Evolutionary conservation across 2,888 invertebrate species (phyloP).

Genomic region (Chaitophorus viminalis): DNA sequence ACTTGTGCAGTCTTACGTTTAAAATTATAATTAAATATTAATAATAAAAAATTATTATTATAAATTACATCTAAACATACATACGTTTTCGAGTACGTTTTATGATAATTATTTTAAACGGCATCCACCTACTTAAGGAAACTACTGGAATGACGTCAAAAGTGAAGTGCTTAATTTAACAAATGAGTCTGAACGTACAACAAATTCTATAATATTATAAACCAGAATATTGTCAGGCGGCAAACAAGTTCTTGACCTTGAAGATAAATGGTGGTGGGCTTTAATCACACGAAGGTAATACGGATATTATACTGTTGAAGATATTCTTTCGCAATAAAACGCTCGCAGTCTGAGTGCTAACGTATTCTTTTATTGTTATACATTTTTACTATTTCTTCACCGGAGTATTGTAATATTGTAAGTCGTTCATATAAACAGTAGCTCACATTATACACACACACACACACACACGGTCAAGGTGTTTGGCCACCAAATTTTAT

Average conservation of each 20-base stretch:
- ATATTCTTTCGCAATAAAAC: conserved; percentile 9
- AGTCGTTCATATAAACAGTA: conserved; percentile 8
- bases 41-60: too few relatives aligned
- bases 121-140: background rate
- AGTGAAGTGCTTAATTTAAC: background rate
- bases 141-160: background rate
- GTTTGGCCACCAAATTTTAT: background rate
- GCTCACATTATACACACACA: conserved; percentile 7
- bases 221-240: background rate
- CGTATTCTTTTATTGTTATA: conserved; percentile 19
- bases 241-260: conserved; percentile 31
- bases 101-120: background rate
- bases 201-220: conserved; percentile 11
- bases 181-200: background rate
- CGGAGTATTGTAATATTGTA: conserved; percentile 6
- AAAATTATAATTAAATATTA: too few relatives aligned
- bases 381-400: conserved; percentile 13
- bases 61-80: background rate
- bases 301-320: conserved; percentile 32
- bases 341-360: background rate
- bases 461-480: conserved; percentile 1
- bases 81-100: background rate
- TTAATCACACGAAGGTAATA: conserved; percentile 32
- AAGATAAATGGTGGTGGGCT: background rate
- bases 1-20: too few relatives aligned